Percentiles rank a stretch among this genome's conserved stretches.
These are phyloP conservation scores for Hoplodrina blanda DNA, from an alignment of 2,888 invertebrate genomes.

Conservation along the genomic window DNA sequence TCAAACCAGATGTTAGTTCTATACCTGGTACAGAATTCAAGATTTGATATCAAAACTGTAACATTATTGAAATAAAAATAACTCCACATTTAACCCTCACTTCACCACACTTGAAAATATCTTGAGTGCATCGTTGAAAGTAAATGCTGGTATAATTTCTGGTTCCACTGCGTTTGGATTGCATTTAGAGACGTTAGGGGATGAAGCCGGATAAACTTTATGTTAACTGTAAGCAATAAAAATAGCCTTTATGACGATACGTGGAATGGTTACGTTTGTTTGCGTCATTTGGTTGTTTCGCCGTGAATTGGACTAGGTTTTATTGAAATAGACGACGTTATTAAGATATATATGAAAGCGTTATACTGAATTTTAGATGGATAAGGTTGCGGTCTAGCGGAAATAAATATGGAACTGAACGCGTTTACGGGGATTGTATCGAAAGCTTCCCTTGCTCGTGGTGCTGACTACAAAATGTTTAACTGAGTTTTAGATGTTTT, in stretches of 20 bases:
- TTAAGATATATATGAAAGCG: conserved; percentile 56
- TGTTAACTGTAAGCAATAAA: conserved; percentile 88
- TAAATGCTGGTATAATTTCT: conserved; percentile 88
- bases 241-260: conserved; percentile 89
- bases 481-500: not conserved
- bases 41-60: conserved; percentile 54
- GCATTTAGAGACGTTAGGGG: conserved; percentile 87
- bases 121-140: conserved; percentile 89
- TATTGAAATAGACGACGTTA: conserved; percentile 64
- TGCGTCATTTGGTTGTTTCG: conserved; percentile 77
- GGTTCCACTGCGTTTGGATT: conserved; percentile 87
- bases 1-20: conserved; percentile 17
- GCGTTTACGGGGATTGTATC: conserved; percentile 37
- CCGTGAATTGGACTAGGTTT: conserved; percentile 71
- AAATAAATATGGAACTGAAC: conserved; percentile 47
- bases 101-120: conserved; percentile 81
- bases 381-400: conserved; percentile 26
- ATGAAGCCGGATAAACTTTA: conserved; percentile 88
- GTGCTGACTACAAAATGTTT: conserved; percentile 14
- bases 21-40: conserved; percentile 36
- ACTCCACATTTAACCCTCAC: conserved; percentile 80
- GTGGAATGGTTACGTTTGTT: conserved; percentile 87
- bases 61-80: conserved; percentile 80
- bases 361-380: conserved; percentile 54
- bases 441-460: conserved; percentile 1